Base-by-base conservation (phyloP, 2,113 vertebrate species). In the Psilopsiagon aurifrons region DNA sequence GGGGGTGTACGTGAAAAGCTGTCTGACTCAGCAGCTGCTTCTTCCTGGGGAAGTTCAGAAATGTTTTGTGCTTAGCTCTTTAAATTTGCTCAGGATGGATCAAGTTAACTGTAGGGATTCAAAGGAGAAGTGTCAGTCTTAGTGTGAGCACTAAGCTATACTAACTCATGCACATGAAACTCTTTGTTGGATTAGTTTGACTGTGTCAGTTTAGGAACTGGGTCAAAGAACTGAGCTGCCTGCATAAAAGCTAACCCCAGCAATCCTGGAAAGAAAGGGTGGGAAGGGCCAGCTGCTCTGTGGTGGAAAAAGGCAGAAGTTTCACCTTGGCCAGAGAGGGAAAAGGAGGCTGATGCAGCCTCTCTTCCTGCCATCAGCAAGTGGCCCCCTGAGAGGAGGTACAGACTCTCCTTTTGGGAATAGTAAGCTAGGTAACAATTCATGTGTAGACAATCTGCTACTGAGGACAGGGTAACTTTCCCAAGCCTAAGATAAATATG, bases 301-400 rank as follows among this genome's bases (percentile, higher is more conserved):
- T 43, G 25, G 7, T 49, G n/a, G 64, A 59, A 78, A 78, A 78
- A 86, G n/a, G 28, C 3, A 35, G 15, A 59, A 74, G 12, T 35
- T 88, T 35, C 47, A 44, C 29, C 19, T 59, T 6, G 4, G 27
- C 57, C n/a, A 64, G 51, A 74, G 39, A 41, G 23, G 15, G 29
- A 81, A 94, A 81, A 63, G 23, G 20, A 78, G 43, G 28, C 23
- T 81, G n/a, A 78, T 5, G 3, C 12, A 83, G 46, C 49, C 3
- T 83, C 0, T 0, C 20, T 66, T 80, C 47, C 27, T 79, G 46
- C 17, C 9, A 12, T 62, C 20, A 73, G 18, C 6, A 7, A 69
- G 13, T 14, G 52, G 37, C 9, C 6, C 9, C 14, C 7, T 10
- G 11, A 49, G 13, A 83, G 14, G 15, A 69, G 41, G 17, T 60